Base-by-base conservation (phyloP, 2,113 vertebrate genomes). In the Passer domesticus region DNA sequence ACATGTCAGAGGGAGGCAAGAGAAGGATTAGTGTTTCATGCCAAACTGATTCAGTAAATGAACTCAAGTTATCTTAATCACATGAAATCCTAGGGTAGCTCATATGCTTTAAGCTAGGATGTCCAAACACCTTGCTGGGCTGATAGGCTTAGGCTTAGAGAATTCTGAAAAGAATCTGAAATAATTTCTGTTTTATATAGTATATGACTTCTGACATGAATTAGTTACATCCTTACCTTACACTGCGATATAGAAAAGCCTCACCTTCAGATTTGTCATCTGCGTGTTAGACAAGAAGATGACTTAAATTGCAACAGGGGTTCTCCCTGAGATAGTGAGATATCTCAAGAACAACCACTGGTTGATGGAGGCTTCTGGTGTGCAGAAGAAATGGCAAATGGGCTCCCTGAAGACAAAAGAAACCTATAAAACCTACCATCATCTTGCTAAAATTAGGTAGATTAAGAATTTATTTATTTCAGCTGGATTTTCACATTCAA, bases 131-230 rank as follows among this genome's bases (percentile, higher is more conserved):
- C 78, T 85, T 90, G 85, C 88, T 89, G 81, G 53, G 74, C 19
- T 84, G 74, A 87, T 87, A 95, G 90, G 69, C 41, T 92, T 94
- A 87, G 80, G 60, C 47, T 91, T 89, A 87, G 74, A 87, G 22
- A 87, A 82, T 87, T 91, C 66, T 35, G 55, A 47, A 56, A 91
- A 77, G 62, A 95, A 82, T 72, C 33, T 47, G 64, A 92, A 95
- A 64, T 89, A 52, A 91, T 89, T 94, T 92, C 52, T 92, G 23
- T 72, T 95, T 76, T 44, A 56, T 37, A 41, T 16, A 92, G 74
- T 41, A 41, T 41, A 41, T 52, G 66, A 44, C 69, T 87, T 24
- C 47, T 72, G 66, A 72, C 28, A 53, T 6, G 21, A 82, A 91
- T 82, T 87, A 90, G 49, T 69, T 90, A 24, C 43, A 47, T 49